Percentiles rank a stretch among this genome's conserved stretches.
phyloP scores from a whole-genome alignment of 2,888 invertebrate species.

The Tuberolachnus salignus region DNA sequence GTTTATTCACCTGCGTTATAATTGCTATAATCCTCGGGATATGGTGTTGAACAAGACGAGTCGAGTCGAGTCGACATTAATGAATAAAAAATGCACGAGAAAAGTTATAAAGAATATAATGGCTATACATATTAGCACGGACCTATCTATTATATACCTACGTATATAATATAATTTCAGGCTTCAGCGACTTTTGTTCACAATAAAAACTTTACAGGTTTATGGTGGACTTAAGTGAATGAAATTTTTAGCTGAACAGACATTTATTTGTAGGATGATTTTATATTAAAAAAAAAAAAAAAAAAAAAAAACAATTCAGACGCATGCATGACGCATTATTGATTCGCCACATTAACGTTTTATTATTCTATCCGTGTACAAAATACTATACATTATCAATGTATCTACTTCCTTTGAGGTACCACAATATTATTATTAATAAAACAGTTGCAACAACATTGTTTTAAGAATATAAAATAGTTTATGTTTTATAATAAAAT shows the following conservation, averaged over 20 bases:
- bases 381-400: not conserved
- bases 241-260: not conserved
- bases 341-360: slow-evolving; percentile 19
- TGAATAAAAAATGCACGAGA: not conserved
- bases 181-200: not conserved
- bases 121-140: no score
- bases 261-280: not conserved
- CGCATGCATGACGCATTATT: slow-evolving; percentile 19
- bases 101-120: not conserved
- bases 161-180: not conserved
- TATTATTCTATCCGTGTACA: slow-evolving; percentile 26
- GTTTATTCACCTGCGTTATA: slow-evolving; percentile 56
- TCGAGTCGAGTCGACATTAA: slow-evolving; percentile 13
- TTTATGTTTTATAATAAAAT: no score
- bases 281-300: not conserved
- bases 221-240: not conserved
- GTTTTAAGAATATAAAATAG: not conserved
- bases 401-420: slow-evolving; percentile 21
- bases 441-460: slow-evolving; percentile 39
- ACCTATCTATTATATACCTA: no score
- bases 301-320: not conserved
- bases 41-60: slow-evolving; percentile 37
- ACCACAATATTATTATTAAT: slow-evolving; percentile 18
- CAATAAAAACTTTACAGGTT: not conserved
- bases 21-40: slow-evolving; percentile 45